Percentiles rank a stretch among this genome's conserved stretches.
Conservation (phyloP, 2,113 vertebrate species). For the Alaudala cheleensis region DNA sequence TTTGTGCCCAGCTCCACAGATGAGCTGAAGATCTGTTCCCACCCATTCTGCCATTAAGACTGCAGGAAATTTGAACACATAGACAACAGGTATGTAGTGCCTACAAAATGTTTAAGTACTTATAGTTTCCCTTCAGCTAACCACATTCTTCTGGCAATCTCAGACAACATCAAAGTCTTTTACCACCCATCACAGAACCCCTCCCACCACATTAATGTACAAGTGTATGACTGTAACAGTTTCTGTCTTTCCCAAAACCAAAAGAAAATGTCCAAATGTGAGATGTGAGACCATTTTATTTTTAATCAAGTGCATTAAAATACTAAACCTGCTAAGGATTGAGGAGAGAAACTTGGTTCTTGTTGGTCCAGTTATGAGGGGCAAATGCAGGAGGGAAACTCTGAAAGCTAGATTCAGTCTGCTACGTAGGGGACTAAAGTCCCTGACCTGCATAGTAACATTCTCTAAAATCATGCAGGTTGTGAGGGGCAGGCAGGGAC, state of each 20-base stretch:
- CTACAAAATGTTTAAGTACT: background rate
- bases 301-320: background rate
- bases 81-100: background rate
- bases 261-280: background rate
- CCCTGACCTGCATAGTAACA: background rate
- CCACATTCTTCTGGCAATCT: background rate
- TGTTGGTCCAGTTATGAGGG: rapidly evolving
- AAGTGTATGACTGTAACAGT: background rate
- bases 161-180: background rate
- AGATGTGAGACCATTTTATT: background rate
- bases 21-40: background rate
- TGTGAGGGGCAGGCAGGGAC: background rate
- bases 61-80: background rate
- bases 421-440: background rate
- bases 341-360: background rate
- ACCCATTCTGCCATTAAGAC: background rate
- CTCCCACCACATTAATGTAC: background rate
- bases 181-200: background rate
- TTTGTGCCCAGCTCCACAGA: background rate
- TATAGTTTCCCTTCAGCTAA: background rate
- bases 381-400: background rate
- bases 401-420: background rate
- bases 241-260: background rate
- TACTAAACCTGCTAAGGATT: background rate
- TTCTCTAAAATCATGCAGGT: background rate